Conservation (phyloP, 2,888 invertebrate genomes). For the Ischnus inquisitorius region DNA sequence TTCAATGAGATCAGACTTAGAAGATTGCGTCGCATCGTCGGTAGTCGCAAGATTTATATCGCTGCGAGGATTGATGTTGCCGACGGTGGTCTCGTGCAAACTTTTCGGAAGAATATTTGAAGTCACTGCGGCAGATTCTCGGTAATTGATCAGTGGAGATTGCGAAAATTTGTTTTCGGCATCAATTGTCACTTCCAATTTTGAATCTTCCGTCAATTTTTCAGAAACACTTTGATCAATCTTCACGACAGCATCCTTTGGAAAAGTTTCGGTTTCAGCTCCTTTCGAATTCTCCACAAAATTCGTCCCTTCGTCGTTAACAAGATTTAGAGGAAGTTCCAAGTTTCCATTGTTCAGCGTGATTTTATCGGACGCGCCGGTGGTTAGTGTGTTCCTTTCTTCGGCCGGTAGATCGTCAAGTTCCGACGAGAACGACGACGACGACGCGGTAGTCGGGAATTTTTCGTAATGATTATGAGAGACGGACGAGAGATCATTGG, state of each 20-base stretch:
- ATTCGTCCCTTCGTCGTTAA: not conserved
- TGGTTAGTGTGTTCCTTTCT: not conserved
- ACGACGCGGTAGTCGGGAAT: not conserved
- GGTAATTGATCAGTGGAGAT: not conserved
- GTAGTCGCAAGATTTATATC: not conserved
- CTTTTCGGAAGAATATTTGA: not conserved
- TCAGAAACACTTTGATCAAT: not conserved
- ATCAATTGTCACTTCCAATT: not conserved
- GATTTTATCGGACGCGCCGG: not conserved
- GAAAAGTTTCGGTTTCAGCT: not conserved
- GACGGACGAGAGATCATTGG: not conserved
- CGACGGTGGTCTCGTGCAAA: not conserved
- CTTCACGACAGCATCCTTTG: not conserved
- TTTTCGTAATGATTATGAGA: constrained; percentile 1
- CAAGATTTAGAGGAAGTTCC: constrained; percentile 6
- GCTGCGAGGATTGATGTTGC: not conserved
- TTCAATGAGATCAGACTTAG: not conserved
- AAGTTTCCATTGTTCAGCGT: not conserved
- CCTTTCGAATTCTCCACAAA: not conserved
- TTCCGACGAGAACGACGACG: not conserved
- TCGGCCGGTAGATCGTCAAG: not conserved
- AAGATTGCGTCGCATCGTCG: not conserved
- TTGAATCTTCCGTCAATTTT: not conserved
- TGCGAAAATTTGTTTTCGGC: not conserved
- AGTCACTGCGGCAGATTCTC: not conserved